A percentile compares a stretch with the other conserved stretches of the same genome.
phyloP scores from a whole-genome alignment of 2,888 invertebrate species.

The Norana najaformis region DNA sequence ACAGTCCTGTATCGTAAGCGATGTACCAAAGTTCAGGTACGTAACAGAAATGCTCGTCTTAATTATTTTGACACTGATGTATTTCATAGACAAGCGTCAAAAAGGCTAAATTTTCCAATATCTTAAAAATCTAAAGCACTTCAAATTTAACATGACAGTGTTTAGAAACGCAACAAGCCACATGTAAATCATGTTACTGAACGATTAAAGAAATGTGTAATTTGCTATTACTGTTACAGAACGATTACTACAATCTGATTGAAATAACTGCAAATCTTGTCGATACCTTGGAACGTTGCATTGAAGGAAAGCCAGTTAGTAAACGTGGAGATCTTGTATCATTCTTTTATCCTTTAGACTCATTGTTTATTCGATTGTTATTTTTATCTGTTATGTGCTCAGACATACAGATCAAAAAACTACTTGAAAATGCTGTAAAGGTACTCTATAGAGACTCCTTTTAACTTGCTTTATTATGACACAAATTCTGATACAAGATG shows the following conservation, averaged over 20 bases:
- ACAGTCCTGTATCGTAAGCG: constrained; percentile 56
- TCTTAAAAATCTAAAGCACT: not conserved
- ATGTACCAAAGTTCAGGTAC: constrained; percentile 59
- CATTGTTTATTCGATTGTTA: too few species aligned
- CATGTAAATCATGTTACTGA: too few species aligned
- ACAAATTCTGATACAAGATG: too few species aligned
- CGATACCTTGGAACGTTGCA: constrained; percentile 68
- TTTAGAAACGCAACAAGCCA: not conserved
- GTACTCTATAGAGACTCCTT: too few species aligned
- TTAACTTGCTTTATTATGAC: too few species aligned
- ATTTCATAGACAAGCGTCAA: not conserved
- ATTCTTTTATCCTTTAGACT: not conserved
- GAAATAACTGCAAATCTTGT: constrained; percentile 69
- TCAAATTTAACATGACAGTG: not conserved
- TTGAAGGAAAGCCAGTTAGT: constrained; percentile 65
- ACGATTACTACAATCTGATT: constrained; percentile 63
- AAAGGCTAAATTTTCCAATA: not conserved
- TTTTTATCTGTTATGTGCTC: too few species aligned
- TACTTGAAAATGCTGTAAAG: too few species aligned
- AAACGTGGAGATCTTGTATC: not conserved
- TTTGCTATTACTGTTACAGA: constrained; percentile 53
- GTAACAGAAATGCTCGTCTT: not conserved
- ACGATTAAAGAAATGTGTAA: too few species aligned
- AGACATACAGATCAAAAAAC: too few species aligned
- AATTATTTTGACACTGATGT: not conserved